phyloP scores from a whole-genome alignment of 2,888 invertebrate species.

The Folsomia manolachei region DNA sequence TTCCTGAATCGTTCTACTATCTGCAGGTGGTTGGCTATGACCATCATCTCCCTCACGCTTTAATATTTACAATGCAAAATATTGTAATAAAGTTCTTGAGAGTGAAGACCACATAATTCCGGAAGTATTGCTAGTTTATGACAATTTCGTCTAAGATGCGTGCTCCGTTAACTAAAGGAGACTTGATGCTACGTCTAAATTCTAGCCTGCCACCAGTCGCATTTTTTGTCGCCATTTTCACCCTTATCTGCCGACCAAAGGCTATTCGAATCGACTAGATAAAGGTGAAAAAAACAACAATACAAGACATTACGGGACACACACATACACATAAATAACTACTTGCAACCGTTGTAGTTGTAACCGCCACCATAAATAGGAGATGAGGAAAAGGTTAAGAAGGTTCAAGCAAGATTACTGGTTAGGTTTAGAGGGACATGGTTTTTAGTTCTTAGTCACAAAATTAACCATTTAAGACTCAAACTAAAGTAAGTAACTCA shows the following conservation, averaged over 20 bases:
- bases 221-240: not conserved
- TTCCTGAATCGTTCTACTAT: constrained; percentile 37
- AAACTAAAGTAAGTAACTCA: not conserved
- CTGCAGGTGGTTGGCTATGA: constrained; percentile 22
- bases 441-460: too few species aligned
- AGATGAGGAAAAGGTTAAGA: not conserved
- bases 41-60: constrained; percentile 46
- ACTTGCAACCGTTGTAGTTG: constrained; percentile 17
- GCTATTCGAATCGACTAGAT: not conserved
- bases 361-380: constrained; percentile 16
- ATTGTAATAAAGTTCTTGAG: not conserved
- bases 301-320: constrained; percentile 1
- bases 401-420: not conserved
- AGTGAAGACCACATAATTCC: not conserved
- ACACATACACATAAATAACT: constrained; percentile 8
- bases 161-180: not conserved
- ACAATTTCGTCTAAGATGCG: not conserved
- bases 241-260: not conserved
- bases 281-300: not conserved
- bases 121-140: too few species aligned
- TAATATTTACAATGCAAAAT: constrained; percentile 17
- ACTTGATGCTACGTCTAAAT: not conserved
- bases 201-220: not conserved
- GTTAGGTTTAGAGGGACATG: too few species aligned
- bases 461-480: not conserved